Conservation (phyloP, 1,140 invertebrate genomes). For the Scaptomyza graminum region DNA sequence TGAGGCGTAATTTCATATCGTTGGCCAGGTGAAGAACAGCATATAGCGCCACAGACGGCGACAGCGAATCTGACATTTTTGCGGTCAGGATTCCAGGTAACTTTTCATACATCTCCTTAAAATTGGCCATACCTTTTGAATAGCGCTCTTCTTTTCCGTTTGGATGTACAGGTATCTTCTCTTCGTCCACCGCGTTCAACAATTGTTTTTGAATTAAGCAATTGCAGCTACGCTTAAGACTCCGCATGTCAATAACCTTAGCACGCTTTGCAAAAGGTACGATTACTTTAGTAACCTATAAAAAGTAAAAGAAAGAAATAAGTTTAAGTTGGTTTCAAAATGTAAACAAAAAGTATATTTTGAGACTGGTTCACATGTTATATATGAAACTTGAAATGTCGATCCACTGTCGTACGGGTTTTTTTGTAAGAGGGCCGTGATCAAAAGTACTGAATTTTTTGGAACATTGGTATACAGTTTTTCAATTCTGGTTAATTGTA, state of each 20-base stretch:
- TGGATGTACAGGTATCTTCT: slow-evolving; percentile 55
- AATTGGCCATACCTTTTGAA: slow-evolving; percentile 66
- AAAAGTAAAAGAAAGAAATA: neutral
- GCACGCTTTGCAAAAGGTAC: slow-evolving; percentile 89
- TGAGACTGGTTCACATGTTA: too few relatives aligned
- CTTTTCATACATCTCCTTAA: slow-evolving; percentile 85
- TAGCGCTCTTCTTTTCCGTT: slow-evolving; percentile 56
- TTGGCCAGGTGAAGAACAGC: slow-evolving; percentile 91
- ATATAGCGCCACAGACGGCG: slow-evolving; percentile 89
- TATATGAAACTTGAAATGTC: too few relatives aligned
- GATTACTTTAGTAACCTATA: slow-evolving; percentile 86
- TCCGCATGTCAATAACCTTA: slow-evolving; percentile 91
- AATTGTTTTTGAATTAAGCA: slow-evolving; percentile 81
- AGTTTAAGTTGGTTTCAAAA: neutral
- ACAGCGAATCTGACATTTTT: slow-evolving; percentile 87
- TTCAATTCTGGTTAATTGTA: too few relatives aligned
- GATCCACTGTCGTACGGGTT: too few relatives aligned
- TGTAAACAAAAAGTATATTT: neutral
- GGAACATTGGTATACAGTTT: too few relatives aligned
- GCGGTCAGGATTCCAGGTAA: slow-evolving; percentile 86
- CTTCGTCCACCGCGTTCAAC: slow-evolving; percentile 29
- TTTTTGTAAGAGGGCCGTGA: too few relatives aligned
- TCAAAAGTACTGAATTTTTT: too few relatives aligned
- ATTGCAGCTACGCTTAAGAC: slow-evolving; percentile 88
- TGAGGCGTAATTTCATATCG: slow-evolving; percentile 85